Conservation (phyloP, 2,797 vertebrate species). For the Helarctos malayanus region DNA sequence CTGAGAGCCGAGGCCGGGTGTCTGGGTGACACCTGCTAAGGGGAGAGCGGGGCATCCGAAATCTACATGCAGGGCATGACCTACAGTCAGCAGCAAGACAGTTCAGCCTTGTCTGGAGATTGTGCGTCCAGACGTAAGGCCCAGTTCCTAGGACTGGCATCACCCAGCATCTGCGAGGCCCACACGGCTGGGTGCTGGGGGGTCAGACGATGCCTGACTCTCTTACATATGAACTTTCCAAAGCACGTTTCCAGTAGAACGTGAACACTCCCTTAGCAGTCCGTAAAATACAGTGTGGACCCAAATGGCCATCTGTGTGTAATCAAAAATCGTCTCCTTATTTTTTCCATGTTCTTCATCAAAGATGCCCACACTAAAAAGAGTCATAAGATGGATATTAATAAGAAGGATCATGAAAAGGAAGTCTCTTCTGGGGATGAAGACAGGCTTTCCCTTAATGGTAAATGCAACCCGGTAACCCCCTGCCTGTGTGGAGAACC, state of each 20-base stretch:
- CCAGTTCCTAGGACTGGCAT: neutral
- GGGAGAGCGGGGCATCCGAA: neutral
- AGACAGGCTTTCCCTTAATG: neutral
- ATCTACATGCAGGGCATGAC: accelerated
- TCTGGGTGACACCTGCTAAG: no score
- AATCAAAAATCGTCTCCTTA: neutral
- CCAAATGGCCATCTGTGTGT: neutral
- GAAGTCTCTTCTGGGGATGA: neutral
- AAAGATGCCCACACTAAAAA: neutral
- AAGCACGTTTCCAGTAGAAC: neutral
- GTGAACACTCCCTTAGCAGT: no score
- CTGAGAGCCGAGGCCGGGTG: no score
- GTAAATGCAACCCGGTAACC: neutral
- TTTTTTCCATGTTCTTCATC: neutral
- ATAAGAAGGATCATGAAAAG: neutral
- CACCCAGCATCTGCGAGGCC: neutral
- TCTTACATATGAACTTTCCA: neutral
- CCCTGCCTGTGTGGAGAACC: neutral
- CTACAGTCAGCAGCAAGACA: neutral
- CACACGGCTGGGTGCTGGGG: neutral
- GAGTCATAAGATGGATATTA: no score
- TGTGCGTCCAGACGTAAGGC: neutral
- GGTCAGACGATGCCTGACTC: neutral
- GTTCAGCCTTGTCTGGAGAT: neutral
- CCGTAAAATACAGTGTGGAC: neutral